These are phyloP conservation scores for Lagopus muta DNA, from an alignment of 2,113 vertebrate species.

Conservation along the genomic window DNA sequence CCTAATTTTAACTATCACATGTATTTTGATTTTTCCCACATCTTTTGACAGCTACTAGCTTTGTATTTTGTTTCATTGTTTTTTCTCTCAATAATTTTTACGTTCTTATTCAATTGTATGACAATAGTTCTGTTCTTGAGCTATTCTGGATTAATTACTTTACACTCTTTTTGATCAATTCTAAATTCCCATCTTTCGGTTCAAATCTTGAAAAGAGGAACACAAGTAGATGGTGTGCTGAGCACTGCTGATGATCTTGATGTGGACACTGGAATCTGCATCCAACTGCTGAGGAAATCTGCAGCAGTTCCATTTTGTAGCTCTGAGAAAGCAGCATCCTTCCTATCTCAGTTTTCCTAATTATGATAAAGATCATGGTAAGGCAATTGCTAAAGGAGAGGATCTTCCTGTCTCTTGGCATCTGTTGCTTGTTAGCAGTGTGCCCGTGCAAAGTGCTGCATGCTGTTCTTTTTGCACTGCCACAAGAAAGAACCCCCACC, in stretches of 20 bases:
- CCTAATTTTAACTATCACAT: neutral
- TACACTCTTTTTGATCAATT: neutral
- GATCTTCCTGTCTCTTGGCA: neutral
- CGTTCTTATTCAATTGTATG: neutral
- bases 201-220: neutral
- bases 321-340: neutral
- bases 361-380: neutral
- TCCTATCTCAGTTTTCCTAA: neutral
- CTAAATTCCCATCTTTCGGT: neutral
- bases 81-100: neutral
- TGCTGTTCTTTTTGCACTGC: neutral
- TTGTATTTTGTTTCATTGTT: neutral
- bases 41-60: neutral
- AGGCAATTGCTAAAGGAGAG: neutral
- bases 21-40: neutral
- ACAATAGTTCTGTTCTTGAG: neutral
- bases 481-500: fast-evolving
- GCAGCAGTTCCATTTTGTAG: neutral
- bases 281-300: neutral
- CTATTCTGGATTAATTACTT: neutral
- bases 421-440: neutral
- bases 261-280: neutral
- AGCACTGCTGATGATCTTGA: neutral
- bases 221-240: neutral
- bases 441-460: neutral